These are phyloP conservation scores for Lypha dubia DNA, from an alignment of 2,888 invertebrate species.

Conservation along the genomic window DNA sequence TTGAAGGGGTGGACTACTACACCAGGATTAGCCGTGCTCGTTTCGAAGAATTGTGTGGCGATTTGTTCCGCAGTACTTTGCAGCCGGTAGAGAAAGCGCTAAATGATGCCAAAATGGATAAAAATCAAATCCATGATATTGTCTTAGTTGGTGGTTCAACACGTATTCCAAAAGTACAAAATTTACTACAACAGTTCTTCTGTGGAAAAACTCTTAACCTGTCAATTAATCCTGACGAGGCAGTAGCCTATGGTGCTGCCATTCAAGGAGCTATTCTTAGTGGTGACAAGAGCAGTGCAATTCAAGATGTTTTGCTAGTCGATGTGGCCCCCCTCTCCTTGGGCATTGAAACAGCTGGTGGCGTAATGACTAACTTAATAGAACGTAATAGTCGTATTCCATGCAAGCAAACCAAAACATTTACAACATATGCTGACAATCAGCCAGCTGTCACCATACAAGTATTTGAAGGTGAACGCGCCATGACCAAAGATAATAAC, in stretches of 20 bases:
- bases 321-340: slow-evolving; percentile 88
- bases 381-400: slow-evolving; percentile 89
- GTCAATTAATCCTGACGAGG: slow-evolving; percentile 91
- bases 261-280: slow-evolving; percentile 89
- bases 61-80: slow-evolving; percentile 89
- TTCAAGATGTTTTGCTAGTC: slow-evolving; percentile 89
- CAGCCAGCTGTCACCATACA: slow-evolving; percentile 90
- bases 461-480: slow-evolving; percentile 90
- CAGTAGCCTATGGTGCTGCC: slow-evolving; percentile 91
- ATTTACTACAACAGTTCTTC: slow-evolving; percentile 89
- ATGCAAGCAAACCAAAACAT: slow-evolving; percentile 88
- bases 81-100: slow-evolving; percentile 91
- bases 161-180: slow-evolving; percentile 91
- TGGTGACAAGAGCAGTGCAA: slow-evolving; percentile 88
- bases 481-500: slow-evolving; percentile 97
- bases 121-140: slow-evolving; percentile 89
- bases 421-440: slow-evolving; percentile 92
- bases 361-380: slow-evolving; percentile 91
- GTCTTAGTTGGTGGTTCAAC: slow-evolving; percentile 93
- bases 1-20: slow-evolving; percentile 89
- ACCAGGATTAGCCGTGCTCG: slow-evolving; percentile 89
- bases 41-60: slow-evolving; percentile 90
- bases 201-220: slow-evolving; percentile 88
- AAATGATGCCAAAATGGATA: slow-evolving; percentile 91
- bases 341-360: slow-evolving; percentile 91